Evolutionary conservation across 2,888 invertebrate genomes (phyloP).

Genomic region (Trachelus troglodyta): DNA sequence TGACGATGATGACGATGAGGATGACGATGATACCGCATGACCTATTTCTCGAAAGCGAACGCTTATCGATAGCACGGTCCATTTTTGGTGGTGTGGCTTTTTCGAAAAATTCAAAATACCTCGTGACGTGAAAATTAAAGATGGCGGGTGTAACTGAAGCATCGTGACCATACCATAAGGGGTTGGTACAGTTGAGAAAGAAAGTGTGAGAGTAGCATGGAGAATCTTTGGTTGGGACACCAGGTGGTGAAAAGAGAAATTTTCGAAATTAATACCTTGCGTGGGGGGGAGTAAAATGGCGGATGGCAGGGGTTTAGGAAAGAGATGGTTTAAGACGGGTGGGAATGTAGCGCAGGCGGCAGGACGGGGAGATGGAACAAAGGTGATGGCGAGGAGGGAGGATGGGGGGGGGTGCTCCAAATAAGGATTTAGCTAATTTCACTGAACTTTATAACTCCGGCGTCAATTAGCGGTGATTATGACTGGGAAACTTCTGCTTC

Average conservation of each 20-base stretch:
- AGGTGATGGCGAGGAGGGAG: not conserved
- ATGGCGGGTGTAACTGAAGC: not conserved
- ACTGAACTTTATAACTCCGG: constrained; percentile 57
- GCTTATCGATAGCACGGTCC: not conserved
- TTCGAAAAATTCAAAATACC: not conserved
- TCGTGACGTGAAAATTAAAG: not conserved
- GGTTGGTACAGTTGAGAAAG: not conserved
- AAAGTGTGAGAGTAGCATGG: not conserved
- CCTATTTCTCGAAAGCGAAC: not conserved
- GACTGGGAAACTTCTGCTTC: constrained; percentile 57
- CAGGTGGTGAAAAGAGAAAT: not conserved
- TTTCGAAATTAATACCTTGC: not conserved
- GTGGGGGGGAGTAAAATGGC: not conserved
- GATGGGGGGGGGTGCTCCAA: constrained; percentile 16
- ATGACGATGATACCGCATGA: constrained; percentile 14
- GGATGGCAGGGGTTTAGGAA: not conserved
- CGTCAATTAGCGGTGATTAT: constrained; percentile 62
- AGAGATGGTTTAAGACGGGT: not conserved
- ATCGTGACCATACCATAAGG: not conserved
- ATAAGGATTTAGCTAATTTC: constrained; percentile 59
- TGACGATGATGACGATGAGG: constrained; percentile 34
- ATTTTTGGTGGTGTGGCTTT: not conserved
- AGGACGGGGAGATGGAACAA: not conserved
- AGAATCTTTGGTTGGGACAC: not conserved
- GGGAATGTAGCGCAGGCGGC: not conserved